Percentiles rank a stretch among this genome's conserved stretches.
Evolutionary conservation across 2,113 vertebrate genomes (phyloP).

Genomic region (Camelus bactrianus): DNA sequence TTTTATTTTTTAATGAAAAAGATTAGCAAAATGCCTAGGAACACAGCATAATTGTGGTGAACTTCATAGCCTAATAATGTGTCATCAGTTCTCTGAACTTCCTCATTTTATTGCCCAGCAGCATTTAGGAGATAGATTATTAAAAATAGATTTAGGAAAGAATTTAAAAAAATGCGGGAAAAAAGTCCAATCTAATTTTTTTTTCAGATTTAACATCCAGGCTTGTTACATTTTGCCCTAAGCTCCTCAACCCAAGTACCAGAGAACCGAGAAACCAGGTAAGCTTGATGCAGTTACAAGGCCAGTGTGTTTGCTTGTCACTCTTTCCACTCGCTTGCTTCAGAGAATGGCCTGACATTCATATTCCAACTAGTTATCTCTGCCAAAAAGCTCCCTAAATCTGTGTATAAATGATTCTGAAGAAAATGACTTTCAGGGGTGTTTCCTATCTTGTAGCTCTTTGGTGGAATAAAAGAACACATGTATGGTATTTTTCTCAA

Average conservation of each 20-base stretch:
- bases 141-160: slow-evolving; percentile 44
- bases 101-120: not conserved
- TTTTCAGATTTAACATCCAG: not conserved
- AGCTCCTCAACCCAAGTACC: not conserved
- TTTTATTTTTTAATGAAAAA: slow-evolving; percentile 54
- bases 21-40: slow-evolving; percentile 20
- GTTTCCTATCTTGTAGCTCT: slow-evolving; percentile 77
- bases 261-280: not conserved
- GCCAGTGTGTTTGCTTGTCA: not conserved
- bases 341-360: slow-evolving; percentile 50
- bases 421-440: slow-evolving; percentile 78
- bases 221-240: slow-evolving; percentile 20
- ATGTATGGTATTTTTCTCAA: slow-evolving; percentile 80
- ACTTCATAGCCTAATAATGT: not conserved
- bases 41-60: slow-evolving; percentile 31
- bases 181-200: not conserved
- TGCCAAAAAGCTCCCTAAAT: slow-evolving; percentile 69
- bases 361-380: slow-evolving; percentile 64
- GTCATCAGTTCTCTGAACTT: not conserved
- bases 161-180: not conserved
- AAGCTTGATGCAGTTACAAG: not conserved
- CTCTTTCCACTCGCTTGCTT: slow-evolving; percentile 31
- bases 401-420: slow-evolving; percentile 70
- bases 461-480: slow-evolving; percentile 73
- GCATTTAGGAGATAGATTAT: not conserved